A percentile compares a stretch with the other conserved stretches of the same genome.
These are phyloP conservation scores for Drosophila paramelanica DNA, from an alignment of 2,888 invertebrate genomes.

Conservation along the genomic window DNA sequence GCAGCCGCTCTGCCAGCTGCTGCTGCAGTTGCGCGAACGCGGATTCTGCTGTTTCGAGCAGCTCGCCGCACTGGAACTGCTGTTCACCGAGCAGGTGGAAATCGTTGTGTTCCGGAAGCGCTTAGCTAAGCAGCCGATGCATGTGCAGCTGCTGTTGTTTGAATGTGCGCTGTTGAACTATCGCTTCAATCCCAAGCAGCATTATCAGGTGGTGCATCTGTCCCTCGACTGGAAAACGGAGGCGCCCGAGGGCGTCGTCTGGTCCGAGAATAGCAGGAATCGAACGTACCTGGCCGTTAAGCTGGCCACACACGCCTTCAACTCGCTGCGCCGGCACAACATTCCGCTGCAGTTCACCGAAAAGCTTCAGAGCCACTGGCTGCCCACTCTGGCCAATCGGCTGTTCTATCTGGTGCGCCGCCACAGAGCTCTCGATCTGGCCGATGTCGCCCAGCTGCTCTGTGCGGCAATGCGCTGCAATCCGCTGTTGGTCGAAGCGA, in stretches of 20 bases:
- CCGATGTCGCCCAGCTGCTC: constrained; percentile 75
- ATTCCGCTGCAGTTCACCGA: constrained; percentile 61
- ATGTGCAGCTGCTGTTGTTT: constrained; percentile 68
- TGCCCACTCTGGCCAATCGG: constrained; percentile 53
- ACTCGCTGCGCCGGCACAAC: constrained; percentile 79
- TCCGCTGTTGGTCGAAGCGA: constrained; percentile 82
- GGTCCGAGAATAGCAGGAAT: not conserved
- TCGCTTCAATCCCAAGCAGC: constrained; percentile 40
- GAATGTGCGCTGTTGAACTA: constrained; percentile 75
- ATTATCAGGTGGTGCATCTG: constrained; percentile 27
- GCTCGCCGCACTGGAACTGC: constrained; percentile 71
- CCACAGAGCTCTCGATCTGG: constrained; percentile 51
- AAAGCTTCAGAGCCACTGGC: not conserved
- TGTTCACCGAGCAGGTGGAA: constrained; percentile 36
- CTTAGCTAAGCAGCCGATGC: constrained; percentile 49
- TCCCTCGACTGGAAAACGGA: constrained; percentile 19
- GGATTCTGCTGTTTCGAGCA: constrained; percentile 75
- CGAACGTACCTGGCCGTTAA: constrained; percentile 38
- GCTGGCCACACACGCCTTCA: constrained; percentile 64
- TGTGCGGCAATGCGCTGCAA: constrained; percentile 80
- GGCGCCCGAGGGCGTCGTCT: too few relatives aligned
- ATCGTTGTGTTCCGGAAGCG: not conserved
- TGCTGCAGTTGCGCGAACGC: constrained; percentile 62
- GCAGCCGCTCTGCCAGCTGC: constrained; percentile 65
- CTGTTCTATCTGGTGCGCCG: constrained; percentile 47